Evolutionary conservation across 2,888 invertebrate species (phyloP).

Genomic region (Philaethria dido): DNA sequence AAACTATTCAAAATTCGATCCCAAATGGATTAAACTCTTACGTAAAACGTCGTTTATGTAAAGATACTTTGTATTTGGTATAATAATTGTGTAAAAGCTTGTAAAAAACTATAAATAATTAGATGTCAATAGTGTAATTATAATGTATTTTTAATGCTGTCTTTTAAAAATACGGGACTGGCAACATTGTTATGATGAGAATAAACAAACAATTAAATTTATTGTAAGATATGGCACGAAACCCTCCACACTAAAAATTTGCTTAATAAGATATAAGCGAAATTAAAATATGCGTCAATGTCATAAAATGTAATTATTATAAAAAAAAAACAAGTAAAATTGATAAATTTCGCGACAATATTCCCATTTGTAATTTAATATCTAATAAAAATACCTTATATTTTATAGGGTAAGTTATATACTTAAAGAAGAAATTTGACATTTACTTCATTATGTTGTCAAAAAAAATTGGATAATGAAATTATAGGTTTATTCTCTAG

Average conservation of each 20-base stretch:
- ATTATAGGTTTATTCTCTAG: neutral
- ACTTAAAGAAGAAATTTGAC: neutral
- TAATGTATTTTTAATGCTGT: neutral
- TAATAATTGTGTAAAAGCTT: neutral
- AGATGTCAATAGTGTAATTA: neutral
- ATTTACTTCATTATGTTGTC: neutral
- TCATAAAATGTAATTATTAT: no score
- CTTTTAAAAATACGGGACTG: neutral
- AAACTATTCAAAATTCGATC: slow-evolving; percentile 4
- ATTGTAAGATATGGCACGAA: no score
- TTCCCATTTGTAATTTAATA: no score
- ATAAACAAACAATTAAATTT: neutral
- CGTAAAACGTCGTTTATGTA: slow-evolving; percentile 1
- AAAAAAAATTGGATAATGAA: neutral
- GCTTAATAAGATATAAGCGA: no score
- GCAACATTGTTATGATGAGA: neutral
- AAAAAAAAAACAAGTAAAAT: no score
- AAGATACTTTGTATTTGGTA: slow-evolving; percentile 2
- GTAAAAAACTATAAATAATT: slow-evolving; percentile 11
- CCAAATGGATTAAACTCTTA: neutral
- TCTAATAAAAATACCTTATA: no score
- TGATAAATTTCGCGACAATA: no score
- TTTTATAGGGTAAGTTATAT: neutral
- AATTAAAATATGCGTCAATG: no score
- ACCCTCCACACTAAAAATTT: no score